Evolutionary conservation across 1,140 invertebrate species (phyloP).

Genomic region (Temnothorax longispinosus): DNA sequence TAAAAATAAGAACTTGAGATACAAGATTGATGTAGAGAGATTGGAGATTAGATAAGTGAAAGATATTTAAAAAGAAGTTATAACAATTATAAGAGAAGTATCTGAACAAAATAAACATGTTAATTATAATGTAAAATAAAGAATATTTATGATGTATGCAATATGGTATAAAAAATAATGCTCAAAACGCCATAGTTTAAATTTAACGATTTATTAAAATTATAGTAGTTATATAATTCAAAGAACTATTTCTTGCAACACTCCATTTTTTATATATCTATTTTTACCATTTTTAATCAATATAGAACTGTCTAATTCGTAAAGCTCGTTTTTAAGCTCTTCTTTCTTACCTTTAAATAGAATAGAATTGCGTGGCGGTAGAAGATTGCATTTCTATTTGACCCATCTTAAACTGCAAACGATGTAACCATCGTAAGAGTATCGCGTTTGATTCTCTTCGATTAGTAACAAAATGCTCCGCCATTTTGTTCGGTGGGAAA

Average conservation of each 20-base stretch:
- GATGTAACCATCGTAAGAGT: conserved; percentile 95
- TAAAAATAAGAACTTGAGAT: neutral
- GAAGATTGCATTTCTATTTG: conserved; percentile 99
- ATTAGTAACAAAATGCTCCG: conserved; percentile 78
- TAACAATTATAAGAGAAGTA: neutral
- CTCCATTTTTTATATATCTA: neutral
- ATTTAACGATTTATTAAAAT: conserved; percentile 16
- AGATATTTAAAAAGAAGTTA: neutral
- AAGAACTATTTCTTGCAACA: neutral
- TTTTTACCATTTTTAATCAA: neutral
- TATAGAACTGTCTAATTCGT: neutral
- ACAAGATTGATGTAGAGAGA: neutral
- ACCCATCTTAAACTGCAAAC: conserved; percentile 98
- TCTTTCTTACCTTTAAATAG: conserved; percentile 86
- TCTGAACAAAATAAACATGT: neutral
- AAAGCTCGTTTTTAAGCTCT: neutral
- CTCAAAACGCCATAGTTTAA: neutral
- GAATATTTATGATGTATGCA: neutral
- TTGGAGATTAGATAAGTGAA: neutral
- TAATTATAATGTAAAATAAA: neutral
- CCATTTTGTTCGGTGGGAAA: conserved; percentile 87
- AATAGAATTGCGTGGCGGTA: conserved; percentile 95
- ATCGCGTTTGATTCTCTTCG: conserved; percentile 83
- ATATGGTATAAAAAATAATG: neutral
- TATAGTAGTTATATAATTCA: neutral